Evolutionary conservation across 2,113 vertebrate species (phyloP).

Genomic region (Centropristis striata): DNA sequence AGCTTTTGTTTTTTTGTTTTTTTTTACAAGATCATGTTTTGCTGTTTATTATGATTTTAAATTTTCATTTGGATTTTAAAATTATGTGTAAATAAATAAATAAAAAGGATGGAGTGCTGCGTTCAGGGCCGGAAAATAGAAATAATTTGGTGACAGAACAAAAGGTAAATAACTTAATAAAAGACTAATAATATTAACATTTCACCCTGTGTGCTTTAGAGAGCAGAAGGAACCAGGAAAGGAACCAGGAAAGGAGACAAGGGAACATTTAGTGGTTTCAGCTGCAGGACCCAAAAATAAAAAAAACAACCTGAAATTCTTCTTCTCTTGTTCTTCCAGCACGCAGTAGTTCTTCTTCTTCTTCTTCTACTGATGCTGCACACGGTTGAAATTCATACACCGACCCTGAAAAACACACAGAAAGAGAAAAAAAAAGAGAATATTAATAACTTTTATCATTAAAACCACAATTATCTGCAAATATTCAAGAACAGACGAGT

Average conservation of each 20-base stretch:
- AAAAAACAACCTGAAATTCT: constrained; percentile 37
- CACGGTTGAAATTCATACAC: constrained; percentile 94
- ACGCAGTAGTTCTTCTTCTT: not conserved
- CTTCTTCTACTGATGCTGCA: constrained; percentile 83
- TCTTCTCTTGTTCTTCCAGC: constrained; percentile 40
- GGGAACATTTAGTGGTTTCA: constrained; percentile 54
- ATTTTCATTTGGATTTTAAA: no score
- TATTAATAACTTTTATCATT: not conserved
- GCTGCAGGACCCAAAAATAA: constrained; percentile 27
- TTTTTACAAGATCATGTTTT: no score
- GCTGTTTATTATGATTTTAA: no score
- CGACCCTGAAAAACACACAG: constrained; percentile 88
- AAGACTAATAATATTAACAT: not conserved
- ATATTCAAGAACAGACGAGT: not conserved
- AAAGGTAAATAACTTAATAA: constrained; percentile 51
- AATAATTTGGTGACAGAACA: not conserved
- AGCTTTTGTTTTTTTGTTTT: no score
- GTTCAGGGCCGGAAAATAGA: constrained; percentile 27
- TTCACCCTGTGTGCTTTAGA: not conserved
- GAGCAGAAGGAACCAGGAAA: no score
- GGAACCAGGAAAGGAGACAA: not conserved
- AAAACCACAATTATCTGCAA: not conserved
- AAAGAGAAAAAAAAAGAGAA: not conserved
- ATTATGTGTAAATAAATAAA: no score
- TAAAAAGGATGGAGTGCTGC: no score